Evolutionary conservation across 1,140 invertebrate genomes (phyloP).

Genomic region (Formica exsecta): DNA sequence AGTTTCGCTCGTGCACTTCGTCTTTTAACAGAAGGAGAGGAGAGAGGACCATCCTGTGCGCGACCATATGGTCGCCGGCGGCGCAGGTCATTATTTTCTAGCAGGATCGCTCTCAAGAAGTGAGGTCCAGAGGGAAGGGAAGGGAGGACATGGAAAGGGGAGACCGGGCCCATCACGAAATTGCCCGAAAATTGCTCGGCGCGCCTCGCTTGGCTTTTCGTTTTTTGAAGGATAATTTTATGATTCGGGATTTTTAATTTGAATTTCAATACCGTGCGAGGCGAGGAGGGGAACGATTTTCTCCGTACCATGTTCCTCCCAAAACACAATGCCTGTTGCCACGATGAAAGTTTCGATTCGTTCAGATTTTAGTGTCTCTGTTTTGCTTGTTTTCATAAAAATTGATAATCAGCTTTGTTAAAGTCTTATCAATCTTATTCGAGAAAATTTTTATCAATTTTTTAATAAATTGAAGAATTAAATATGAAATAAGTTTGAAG

Average conservation of each 20-base stretch:
- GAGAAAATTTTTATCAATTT: not conserved
- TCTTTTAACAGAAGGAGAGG: constrained; percentile 65
- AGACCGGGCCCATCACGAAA: constrained; percentile 76
- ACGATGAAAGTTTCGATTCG: not conserved
- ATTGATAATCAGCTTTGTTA: not conserved
- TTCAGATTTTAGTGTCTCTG: not conserved
- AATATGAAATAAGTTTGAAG: not conserved
- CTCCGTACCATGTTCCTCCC: constrained; percentile 33
- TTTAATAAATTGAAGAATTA: not conserved
- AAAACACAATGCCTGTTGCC: constrained; percentile 7
- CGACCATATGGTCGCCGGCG: constrained; percentile 84
- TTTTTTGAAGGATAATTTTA: constrained; percentile 55
- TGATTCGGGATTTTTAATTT: constrained; percentile 57
- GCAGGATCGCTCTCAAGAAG: constrained; percentile 25
- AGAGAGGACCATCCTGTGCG: constrained; percentile 84
- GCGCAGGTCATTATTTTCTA: constrained; percentile 60
- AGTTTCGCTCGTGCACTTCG: constrained; percentile 29
- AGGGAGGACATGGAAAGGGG: constrained; percentile 41
- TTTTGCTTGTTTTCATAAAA: constrained; percentile 12
- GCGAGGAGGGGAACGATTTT: not conserved
- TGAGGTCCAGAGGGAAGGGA: constrained; percentile 15
- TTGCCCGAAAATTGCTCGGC: constrained; percentile 59
- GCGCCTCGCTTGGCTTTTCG: constrained; percentile 44
- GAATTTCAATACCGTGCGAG: constrained; percentile 43
- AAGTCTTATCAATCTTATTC: no score